Base-by-base conservation (phyloP, 1,140 invertebrate genomes). In the Linepithema humile region DNA sequence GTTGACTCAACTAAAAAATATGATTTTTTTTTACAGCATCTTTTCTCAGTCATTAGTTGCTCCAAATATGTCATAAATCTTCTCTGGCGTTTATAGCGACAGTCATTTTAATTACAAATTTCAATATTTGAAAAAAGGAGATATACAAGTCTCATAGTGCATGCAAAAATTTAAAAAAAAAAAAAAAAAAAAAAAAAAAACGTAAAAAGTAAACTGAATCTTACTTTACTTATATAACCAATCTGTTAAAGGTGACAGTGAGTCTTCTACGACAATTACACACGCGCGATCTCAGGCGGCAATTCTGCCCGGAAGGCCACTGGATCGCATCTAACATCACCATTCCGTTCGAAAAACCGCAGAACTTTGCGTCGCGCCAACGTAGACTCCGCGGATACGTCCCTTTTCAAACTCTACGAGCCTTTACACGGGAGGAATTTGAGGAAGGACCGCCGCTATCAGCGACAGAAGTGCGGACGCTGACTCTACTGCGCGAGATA, bases 401-500 rank as follows among this genome's bases (percentile, higher is more conserved):
- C 3, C 96, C 96, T 7, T 97, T 97, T 88, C 95, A 96, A 83
- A 96, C 95, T 2, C 89, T 96, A 1, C 92, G 96, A 3, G 95
- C 94, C n/a, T 95, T 96, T 57, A 96, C 95, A 0, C 93, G 96
- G 5, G 96, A 96, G 85, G 95, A 96, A 72, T 92, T 96, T 32
- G 96, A 97, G 82, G 96, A 97, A 83, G 97, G 97, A 0, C 97
- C 97, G 15, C 98, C 98, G 0, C 94, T 99, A 40, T 98, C 98
- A 0, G 97, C 97, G 17, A 98, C 97, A 83, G 98, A 99, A 94
- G 95, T 98, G 23, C 96, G 98, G 73, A 98, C 98, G 2, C 95
- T 98, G 40, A 98, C 98, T 0, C 96, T 99, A 74, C 93, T 99
- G 4, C 96, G 97, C 80, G 98, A 99, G 93, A 96, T 99, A 83